Evolutionary conservation across 2,113 vertebrate species (phyloP).

Genomic region (Trogon surrucura): DNA sequence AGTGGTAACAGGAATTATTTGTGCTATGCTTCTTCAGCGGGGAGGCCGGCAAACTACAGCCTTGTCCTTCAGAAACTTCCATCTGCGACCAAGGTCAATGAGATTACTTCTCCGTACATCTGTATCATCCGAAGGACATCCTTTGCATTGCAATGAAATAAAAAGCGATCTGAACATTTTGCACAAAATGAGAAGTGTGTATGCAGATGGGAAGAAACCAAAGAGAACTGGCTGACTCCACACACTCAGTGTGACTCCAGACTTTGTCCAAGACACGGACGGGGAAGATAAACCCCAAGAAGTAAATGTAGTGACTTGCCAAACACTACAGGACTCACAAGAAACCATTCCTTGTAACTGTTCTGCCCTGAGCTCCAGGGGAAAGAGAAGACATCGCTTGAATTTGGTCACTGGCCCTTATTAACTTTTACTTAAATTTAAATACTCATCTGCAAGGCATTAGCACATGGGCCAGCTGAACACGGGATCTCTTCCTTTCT

Average conservation of each 20-base stretch:
- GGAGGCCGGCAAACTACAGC: background rate
- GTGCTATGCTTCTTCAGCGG: background rate
- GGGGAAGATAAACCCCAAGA: background rate
- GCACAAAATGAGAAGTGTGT: background rate
- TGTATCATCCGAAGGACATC: rapidly evolving
- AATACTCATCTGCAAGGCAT: background rate
- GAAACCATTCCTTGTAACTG: background rate
- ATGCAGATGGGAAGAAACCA: background rate
- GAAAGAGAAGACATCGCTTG: background rate
- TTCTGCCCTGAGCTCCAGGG: background rate
- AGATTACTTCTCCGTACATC: background rate
- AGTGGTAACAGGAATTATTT: background rate
- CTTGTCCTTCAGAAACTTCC: background rate
- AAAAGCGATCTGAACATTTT: background rate
- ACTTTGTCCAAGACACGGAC: background rate
- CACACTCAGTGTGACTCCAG: background rate
- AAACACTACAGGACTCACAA: background rate
- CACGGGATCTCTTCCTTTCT: rapidly evolving
- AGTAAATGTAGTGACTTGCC: background rate
- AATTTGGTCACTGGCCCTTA: background rate
- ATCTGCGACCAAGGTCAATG: background rate
- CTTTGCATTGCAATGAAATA: background rate
- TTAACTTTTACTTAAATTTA: background rate
- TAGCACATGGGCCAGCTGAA: background rate
- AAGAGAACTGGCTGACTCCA: background rate